Base-by-base conservation (phyloP, 2,888 invertebrate species). In the Vesta saturnalis region DNA sequence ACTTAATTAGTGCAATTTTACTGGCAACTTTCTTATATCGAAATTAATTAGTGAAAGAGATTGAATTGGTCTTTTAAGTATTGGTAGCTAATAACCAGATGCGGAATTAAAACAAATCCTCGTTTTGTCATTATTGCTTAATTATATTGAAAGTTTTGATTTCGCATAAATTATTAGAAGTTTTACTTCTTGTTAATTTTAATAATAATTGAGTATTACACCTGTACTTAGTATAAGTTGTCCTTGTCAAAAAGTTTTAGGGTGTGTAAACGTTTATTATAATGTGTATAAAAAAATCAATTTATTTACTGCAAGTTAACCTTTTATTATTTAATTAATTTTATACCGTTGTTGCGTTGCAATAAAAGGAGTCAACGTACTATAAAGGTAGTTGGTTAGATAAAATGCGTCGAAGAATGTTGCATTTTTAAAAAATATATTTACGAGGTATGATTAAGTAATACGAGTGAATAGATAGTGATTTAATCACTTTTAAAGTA, bases 21-120 rank as follows among this genome's bases (percentile, higher is more conserved):
- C 43, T n/a, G 52, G 21, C 19, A 58, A 58, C 35, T 39, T 58
- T 58, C 35, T 35, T 58, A 58, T 39, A 58, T 18, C 18, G 1
- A 43, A 58, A 39, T 43, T 58, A 58, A 58, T 58, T 58, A 58
- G 58, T 35, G 56, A 56, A 39, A 58, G 58, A 58, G 35, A 39
- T 39, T 39, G 39, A n/a, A 39, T 58, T 43, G 15, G 39, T 58
- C n/a, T n/a, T n/a, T n/a, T n/a, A n/a, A n/a, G n/a, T n/a, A n/a
- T n/a, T 18, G 16, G 18, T 39, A 35, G 43, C 10, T 58, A 58
- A 58, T 39, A 30, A 22, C 14, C 10, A 35, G 58, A 35, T 58
- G 18, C 35, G 39, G 16, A 56, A 10, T 35, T 35, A 56, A 35
- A 58, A 58, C 16, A 43, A 16, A 12, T 43, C 19, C 16, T 39